A percentile compares a stretch with the other conserved stretches of the same genome.
phyloP scores from a whole-genome alignment of 2,113 vertebrate species.

The Climacteris rufus region DNA sequence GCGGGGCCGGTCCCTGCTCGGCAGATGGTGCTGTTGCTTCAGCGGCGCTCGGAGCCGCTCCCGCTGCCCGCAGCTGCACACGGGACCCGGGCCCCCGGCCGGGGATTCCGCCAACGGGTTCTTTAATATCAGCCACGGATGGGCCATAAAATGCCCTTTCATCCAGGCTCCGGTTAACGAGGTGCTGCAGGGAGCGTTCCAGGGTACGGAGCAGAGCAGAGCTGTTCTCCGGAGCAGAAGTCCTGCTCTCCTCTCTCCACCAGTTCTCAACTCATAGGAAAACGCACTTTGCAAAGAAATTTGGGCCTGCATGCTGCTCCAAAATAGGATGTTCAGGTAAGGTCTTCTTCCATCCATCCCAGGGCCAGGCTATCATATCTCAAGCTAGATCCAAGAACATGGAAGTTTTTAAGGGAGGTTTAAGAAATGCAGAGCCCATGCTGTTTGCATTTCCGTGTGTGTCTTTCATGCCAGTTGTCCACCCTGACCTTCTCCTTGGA shows the following conservation, averaged over 20 bases:
- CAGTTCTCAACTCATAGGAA: not conserved
- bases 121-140: accelerated
- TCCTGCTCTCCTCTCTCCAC: not conserved
- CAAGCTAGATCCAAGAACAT: not conserved
- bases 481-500: not conserved
- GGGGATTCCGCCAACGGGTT: accelerated
- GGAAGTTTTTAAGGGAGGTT: not conserved
- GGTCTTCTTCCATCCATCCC: not conserved
- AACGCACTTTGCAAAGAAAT: not conserved
- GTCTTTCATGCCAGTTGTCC: not conserved
- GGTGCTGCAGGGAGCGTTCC: not conserved
- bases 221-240: accelerated
- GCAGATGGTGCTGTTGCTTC: slow-evolving; percentile 47
- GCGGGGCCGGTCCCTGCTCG: not conserved
- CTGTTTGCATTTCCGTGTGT: not conserved
- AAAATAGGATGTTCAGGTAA: not conserved
- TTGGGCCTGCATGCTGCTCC: not conserved
- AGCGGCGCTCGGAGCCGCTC: accelerated
- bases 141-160: not conserved
- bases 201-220: not conserved
- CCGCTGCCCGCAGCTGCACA: too few relatives aligned
- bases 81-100: too few relatives aligned
- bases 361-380: not conserved
- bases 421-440: not conserved
- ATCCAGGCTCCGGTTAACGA: not conserved